These are phyloP conservation scores for Cryptotis parvus DNA, from an alignment of 2,113 vertebrate species.

Conservation along the genomic window DNA sequence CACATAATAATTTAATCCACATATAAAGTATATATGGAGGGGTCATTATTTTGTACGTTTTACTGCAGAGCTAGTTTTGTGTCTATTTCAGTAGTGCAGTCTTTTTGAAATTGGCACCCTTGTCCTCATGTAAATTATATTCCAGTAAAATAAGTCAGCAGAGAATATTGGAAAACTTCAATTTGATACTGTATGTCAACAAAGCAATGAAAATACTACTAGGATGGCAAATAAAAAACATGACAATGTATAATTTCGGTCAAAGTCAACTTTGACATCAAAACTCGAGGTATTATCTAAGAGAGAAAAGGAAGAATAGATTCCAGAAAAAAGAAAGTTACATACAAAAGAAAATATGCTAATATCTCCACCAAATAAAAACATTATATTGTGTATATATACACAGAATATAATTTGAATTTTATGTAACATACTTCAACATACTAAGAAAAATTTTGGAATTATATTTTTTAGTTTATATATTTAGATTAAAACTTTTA, in stretches of 20 bases:
- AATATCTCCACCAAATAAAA: too few relatives aligned
- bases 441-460: background rate
- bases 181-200: background rate
- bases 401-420: background rate
- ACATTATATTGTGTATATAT: too few relatives aligned
- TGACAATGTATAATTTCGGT: background rate
- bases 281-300: background rate
- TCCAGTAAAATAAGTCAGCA: background rate
- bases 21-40: too few relatives aligned
- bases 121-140: background rate
- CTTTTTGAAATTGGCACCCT: background rate
- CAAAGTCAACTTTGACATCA: background rate
- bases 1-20: background rate
- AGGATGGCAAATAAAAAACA: background rate
- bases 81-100: background rate
- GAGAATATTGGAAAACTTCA: background rate
- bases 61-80: background rate
- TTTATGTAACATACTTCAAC: background rate
- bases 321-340: background rate
- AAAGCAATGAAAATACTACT: background rate
- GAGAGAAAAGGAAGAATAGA: background rate
- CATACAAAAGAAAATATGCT: background rate
- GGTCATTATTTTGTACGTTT: background rate
- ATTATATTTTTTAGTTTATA: background rate
- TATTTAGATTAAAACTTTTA: background rate